phyloP scores from a whole-genome alignment of 2,113 vertebrate genomes.

The Crypturellus undulatus region DNA sequence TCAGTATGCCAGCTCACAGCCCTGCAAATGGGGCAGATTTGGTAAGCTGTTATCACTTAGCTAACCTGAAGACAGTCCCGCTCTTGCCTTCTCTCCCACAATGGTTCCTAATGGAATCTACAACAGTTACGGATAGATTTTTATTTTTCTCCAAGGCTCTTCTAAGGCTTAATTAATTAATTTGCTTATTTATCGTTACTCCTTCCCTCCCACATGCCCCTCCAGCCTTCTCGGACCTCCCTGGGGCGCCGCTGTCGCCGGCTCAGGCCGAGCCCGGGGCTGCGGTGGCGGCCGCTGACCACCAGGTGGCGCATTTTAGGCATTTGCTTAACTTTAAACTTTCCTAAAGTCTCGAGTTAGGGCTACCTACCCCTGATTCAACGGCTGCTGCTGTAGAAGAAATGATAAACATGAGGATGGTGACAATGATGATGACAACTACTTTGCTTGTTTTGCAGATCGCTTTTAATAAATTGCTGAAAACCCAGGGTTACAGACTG shows the following conservation, averaged over 20 bases:
- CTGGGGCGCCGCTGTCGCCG: accelerated
- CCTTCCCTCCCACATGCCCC: too few relatives aligned
- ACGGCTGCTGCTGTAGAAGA: background rate
- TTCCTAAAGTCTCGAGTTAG: background rate
- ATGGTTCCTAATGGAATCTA: background rate
- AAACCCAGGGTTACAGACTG: background rate
- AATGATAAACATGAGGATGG: background rate
- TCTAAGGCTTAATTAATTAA: too few relatives aligned
- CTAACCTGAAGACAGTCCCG: background rate
- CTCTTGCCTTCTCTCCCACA: background rate
- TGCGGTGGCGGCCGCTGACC: background rate
- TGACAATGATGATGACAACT: background rate
- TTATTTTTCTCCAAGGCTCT: background rate
- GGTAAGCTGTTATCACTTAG: background rate
- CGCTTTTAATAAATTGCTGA: background rate
- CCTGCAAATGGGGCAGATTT: background rate
- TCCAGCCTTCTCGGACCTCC: too few relatives aligned
- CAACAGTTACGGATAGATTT: too few relatives aligned
- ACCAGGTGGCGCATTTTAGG: background rate
- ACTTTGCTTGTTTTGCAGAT: slow-evolving; percentile 19
- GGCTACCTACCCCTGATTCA: background rate
- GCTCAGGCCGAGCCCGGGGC: background rate
- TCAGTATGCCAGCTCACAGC: background rate
- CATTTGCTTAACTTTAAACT: background rate
- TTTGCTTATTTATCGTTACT: too few relatives aligned